Conservation (phyloP, 2,797 vertebrate genomes). For the Sebastes steindachneri region DNA sequence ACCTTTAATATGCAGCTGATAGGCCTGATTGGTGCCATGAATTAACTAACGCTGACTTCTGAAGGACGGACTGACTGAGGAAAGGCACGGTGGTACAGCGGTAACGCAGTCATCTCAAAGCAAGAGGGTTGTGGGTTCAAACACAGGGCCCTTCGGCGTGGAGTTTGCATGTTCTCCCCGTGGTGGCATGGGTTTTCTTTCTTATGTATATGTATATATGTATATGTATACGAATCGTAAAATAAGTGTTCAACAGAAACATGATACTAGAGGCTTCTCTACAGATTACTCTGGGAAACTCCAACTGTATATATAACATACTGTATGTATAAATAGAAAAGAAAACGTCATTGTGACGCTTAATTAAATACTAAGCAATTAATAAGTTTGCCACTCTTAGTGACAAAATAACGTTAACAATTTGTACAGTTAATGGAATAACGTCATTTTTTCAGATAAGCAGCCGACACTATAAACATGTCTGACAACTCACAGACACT, state of each 20-base stretch:
- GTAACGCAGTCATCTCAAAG: background rate
- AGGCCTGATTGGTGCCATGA: background rate
- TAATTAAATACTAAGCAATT: background rate
- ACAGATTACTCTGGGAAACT: no score
- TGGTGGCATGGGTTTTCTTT: no score
- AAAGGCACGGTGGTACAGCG: background rate
- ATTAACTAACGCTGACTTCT: background rate
- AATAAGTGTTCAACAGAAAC: no score
- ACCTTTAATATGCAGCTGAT: background rate
- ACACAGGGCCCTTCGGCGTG: background rate
- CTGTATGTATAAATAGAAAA: background rate
- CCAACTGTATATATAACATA: background rate
- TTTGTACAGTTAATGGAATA: background rate
- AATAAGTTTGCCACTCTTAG: background rate
- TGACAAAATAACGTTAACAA: background rate
- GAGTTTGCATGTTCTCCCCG: background rate
- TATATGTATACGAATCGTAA: no score
- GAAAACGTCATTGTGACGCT: background rate
- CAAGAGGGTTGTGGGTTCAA: background rate
- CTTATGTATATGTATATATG: no score
- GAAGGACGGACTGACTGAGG: background rate
- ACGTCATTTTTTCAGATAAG: background rate
- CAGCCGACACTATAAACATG: background rate
- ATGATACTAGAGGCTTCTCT: no score
- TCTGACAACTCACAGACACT: background rate